Evolutionary conservation across 2,113 vertebrate genomes (phyloP).

Genomic region (Noturus placidus): DNA sequence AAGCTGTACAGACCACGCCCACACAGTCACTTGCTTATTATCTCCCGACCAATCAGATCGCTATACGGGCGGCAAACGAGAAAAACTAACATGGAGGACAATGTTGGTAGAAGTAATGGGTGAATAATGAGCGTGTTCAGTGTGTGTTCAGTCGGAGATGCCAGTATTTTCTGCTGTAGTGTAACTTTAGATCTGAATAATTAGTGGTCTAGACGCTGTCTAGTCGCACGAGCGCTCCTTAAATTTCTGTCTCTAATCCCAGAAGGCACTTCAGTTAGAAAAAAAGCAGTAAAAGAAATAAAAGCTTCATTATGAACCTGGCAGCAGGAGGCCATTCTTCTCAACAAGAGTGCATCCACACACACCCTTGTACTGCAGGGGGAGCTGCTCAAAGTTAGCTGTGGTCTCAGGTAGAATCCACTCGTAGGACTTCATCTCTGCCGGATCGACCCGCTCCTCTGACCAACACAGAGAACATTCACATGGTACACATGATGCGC

Average conservation of each 20-base stretch:
- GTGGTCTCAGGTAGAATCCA: slow-evolving; percentile 86
- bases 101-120: not conserved
- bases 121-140: not conserved
- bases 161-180: not conserved
- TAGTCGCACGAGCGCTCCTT: not conserved
- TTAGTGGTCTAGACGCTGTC: not conserved
- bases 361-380: slow-evolving; percentile 83
- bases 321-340: slow-evolving; percentile 80
- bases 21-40: not conserved
- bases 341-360: slow-evolving; percentile 80
- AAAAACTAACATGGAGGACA: too few relatives aligned
- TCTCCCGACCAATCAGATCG: not conserved
- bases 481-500: not conserved
- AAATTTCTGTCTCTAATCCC: not conserved
- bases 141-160: not conserved
- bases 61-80: too few relatives aligned
- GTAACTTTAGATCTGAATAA: not conserved
- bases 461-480: slow-evolving; percentile 18
- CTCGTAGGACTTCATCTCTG: slow-evolving; percentile 72
- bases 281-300: not conserved
- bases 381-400: slow-evolving; percentile 69
- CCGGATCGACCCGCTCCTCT: slow-evolving; percentile 74
- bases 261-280: not conserved
- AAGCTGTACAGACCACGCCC: not conserved
- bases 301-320: slow-evolving; percentile 72